These are phyloP conservation scores for Dioctria rufipes DNA, from an alignment of 2,888 invertebrate genomes.

Conservation along the genomic window DNA sequence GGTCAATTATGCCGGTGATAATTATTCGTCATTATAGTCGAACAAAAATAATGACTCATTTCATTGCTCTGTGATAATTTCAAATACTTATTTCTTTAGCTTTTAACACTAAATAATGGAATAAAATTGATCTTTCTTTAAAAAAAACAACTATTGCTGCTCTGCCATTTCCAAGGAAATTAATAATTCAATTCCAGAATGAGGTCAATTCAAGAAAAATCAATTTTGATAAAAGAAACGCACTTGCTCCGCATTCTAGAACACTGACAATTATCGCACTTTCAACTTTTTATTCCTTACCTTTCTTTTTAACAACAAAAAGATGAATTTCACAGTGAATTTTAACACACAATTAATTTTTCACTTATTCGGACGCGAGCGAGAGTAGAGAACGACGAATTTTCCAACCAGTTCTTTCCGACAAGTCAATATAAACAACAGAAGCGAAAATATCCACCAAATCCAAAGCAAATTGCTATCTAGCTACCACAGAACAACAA, in stretches of 20 bases:
- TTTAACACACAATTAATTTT: constrained; percentile 2
- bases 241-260: background rate
- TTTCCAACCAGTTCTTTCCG: background rate
- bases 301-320: background rate
- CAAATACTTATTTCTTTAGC: no score
- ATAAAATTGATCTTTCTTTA: no score
- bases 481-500: no score
- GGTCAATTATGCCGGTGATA: background rate
- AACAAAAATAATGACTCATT: background rate
- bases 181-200: constrained; percentile 33
- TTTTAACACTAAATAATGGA: no score
- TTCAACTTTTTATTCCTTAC: background rate
- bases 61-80: no score
- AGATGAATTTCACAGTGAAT: background rate
- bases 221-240: constrained; percentile 9
- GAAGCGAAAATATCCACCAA: no score
- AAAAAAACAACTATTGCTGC: no score
- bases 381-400: background rate
- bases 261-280: background rate
- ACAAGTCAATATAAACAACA: constrained; percentile 1
- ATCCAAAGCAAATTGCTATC: constrained; percentile 26
- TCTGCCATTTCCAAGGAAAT: background rate
- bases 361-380: constrained; percentile 7
- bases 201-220: constrained; percentile 44
- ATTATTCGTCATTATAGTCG: background rate